Conservation (phyloP, 2,888 invertebrate species). For the Euplagia quadripunctaria region DNA sequence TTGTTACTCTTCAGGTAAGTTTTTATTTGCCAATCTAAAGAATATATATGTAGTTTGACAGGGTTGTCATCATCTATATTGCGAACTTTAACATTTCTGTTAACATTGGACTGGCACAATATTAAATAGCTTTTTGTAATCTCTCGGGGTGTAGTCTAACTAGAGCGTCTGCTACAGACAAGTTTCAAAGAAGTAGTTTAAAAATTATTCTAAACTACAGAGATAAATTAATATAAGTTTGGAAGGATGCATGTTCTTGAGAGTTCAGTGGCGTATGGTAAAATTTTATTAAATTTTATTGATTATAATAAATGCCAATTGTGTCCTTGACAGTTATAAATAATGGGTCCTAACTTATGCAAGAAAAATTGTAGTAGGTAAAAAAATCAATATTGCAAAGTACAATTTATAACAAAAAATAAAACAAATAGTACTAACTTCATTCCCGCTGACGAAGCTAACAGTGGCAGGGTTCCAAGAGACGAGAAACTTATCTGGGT, state of each 20-base stretch:
- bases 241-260: not conserved
- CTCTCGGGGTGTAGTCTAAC: not conserved
- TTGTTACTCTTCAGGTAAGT: not conserved
- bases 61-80: not conserved
- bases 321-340: not conserved
- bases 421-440: too few relatives aligned
- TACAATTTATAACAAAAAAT: too few relatives aligned
- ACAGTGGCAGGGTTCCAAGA: too few relatives aligned
- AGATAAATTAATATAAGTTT: not conserved
- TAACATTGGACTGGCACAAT: not conserved
- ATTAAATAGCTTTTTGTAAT: not conserved
- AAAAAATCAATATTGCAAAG: too few relatives aligned
- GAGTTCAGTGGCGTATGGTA: not conserved
- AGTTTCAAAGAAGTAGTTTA: not conserved
- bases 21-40: not conserved
- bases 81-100: conserved; percentile 1
- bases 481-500: too few relatives aligned
- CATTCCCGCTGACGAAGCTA: too few relatives aligned
- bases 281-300: not conserved
- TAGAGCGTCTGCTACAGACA: not conserved
- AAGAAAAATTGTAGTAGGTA: not conserved
- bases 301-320: not conserved
- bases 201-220: not conserved
- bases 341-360: not conserved
- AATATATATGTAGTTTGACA: not conserved